Conservation (phyloP, 2,888 invertebrate genomes). For the Mellilla xanthometata region DNA sequence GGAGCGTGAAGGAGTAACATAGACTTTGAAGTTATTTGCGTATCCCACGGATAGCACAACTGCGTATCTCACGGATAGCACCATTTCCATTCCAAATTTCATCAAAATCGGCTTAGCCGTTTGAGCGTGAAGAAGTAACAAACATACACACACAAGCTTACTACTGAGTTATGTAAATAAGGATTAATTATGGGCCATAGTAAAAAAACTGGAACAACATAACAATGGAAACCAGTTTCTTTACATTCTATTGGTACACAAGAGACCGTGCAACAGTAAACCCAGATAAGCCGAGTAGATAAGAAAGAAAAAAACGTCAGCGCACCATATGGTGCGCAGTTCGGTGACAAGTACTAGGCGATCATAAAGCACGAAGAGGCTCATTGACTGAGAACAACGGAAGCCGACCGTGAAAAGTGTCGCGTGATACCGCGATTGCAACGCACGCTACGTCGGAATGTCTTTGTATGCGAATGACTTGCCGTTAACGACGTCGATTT, state of each 20-base stretch:
- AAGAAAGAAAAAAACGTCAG: slow-evolving; percentile 29
- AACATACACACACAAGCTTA: no score
- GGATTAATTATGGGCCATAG: not conserved
- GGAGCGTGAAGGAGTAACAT: no score
- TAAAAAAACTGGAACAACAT: slow-evolving; percentile 11
- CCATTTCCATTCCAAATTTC: no score
- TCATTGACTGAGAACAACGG: slow-evolving; percentile 45
- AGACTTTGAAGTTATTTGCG: no score
- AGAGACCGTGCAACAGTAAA: slow-evolving; percentile 28
- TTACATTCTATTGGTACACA: slow-evolving; percentile 16
- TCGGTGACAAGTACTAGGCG: slow-evolving; percentile 76
- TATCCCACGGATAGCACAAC: no score
- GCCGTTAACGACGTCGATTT: slow-evolving; percentile 18
- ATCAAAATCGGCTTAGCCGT: no score
- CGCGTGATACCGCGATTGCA: slow-evolving; percentile 36
- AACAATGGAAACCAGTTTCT: slow-evolving; percentile 26
- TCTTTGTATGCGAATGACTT: slow-evolving; percentile 29
- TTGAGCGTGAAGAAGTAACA: no score
- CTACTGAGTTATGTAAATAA: not conserved
- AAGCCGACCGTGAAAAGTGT: slow-evolving; percentile 46
- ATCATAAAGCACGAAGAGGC: slow-evolving; percentile 55
- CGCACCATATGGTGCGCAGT: slow-evolving; percentile 34
- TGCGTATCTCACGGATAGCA: no score
- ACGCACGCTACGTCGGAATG: slow-evolving; percentile 29
- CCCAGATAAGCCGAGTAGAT: slow-evolving; percentile 26